Base-by-base conservation (phyloP, 2,113 vertebrate genomes). In the Montifringilla adamsi region DNA sequence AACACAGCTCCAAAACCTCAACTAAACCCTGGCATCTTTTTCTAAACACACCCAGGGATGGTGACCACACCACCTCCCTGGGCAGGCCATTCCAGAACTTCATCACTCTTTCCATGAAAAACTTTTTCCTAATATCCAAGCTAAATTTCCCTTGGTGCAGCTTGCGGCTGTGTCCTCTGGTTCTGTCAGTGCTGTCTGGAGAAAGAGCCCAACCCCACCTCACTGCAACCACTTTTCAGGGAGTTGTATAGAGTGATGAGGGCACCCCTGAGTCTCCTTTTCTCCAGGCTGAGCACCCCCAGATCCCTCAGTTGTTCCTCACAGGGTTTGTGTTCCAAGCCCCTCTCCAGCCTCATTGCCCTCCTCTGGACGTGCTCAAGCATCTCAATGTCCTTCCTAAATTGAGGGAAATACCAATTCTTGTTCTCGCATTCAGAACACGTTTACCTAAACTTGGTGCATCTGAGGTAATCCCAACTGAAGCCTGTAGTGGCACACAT, bases 61-160 rank as follows among this genome's bases (percentile, higher is more conserved):
- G 15, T 4, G n/a, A 59, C 15, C 17, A 7, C n/a, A 59, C n/a
- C 22, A 16, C 3, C n/a, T 58, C 15, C 10, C 15, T 0, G 1
- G 23, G 23, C n/a, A 59, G 14, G 6, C n/a, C 23, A 26, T 26
- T 37, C n/a, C 23, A 59, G n/a, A 26, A 26, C 23, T 12, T 59
- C 17, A 59, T 59, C 23, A 17, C 3, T 26, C 23, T 59, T 59
- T 26, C n/a, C 2, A 6, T 37, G 5, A 35, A 26, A 59, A 37
- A 1, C 22, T 24, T 59, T 59, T 17, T 37, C 15, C 3, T 37
- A 23, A 6, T 59, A 37, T 37, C n/a, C n/a, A 59, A 37, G 15
- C 7, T 26, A 8, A 17, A 37, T 26, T 37, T 59, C 10, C 22
- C n/a, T 59, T 35, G 15, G 5, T 11, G 7, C 22, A 16, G n/a